Conservation (phyloP, 2,888 invertebrate genomes). For the Drosophila merina region DNA sequence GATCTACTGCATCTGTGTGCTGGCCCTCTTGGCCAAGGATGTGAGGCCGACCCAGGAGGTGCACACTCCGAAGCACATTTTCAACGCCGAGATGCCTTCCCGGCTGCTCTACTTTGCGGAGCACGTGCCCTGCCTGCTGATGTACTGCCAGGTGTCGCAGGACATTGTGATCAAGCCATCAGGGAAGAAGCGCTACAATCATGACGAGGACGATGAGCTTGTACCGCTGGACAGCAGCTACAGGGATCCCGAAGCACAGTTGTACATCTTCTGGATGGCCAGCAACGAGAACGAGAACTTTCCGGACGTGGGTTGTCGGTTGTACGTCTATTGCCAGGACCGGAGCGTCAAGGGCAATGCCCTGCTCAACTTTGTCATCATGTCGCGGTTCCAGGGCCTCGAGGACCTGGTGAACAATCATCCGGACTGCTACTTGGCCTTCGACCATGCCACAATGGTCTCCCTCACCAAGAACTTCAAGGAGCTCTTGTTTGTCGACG, state of each 20-base stretch:
- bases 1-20: conserved; percentile 8
- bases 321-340: conserved; percentile 9
- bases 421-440: conserved; percentile 13
- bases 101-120: conserved; percentile 15
- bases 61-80: background rate
- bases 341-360: background rate
- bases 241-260: background rate
- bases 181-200: no score
- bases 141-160: conserved; percentile 11
- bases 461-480: conserved; percentile 10
- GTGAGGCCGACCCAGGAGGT: background rate
- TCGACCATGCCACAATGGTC: conserved; percentile 14
- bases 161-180: background rate
- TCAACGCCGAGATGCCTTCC: conserved; percentile 11
- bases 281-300: background rate
- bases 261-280: conserved; percentile 33
- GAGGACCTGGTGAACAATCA: background rate
- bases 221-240: background rate
- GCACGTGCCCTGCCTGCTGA: conserved; percentile 16
- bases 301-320: background rate
- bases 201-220: background rate
- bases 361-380: background rate
- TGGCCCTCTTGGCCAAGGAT: conserved; percentile 2
- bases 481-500: conserved; percentile 18
- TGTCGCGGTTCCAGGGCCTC: conserved; percentile 6